Evolutionary conservation across 2,888 invertebrate genomes (phyloP), one percentile per base, ranked within the genome.

Genomic region (Eumacrocentrus americanus): DNA sequence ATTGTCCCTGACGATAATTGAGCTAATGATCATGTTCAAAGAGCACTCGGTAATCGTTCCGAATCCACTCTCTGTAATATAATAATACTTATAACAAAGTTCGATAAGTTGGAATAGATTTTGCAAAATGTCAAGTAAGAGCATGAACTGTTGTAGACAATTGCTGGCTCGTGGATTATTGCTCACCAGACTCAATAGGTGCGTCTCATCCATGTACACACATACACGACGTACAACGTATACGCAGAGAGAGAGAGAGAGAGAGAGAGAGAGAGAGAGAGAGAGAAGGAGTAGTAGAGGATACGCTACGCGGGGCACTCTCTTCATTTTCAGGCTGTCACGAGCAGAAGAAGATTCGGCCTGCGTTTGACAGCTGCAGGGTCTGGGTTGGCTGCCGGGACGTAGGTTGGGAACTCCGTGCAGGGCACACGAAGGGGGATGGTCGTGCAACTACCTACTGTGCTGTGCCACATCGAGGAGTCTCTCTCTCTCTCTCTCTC

Each of bases 321-420:
- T 80, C 80, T 81, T 81, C 80, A 80, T 80, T 80, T 80, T 74
- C 76, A 76, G 76, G 73, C 76, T 76, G 76, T 76, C 76, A 76
- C 75, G 74, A 76, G 69, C 76, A 76, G 76, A 76, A 80, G 80
- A 80, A 80, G 80, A 80, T 80, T 80, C 77, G 74, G 74, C 72
- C 79, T 80, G 80, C 73, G 77, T 76, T 78, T 80, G 80, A 80
- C 80, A 80, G 80, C 76, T 78, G 77, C 77, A 79, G 78, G 77
- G 77, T 77, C 76, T 76, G 76, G 77, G 78, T 75, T 67, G 68
- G 70, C 67, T 67, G 65, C 64, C 44, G 53, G 58, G 20, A 54
- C 42, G 61, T 67, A 69, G 70, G 72, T 67, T 73, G 68, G 69
- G 72, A 71, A 70, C 70, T 72, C 67, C 70, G 73, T 65, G 67